Percentiles rank a stretch among this genome's conserved stretches.
These are phyloP conservation scores for Drosophila stalkeri DNA, from an alignment of 2,888 invertebrate genomes.

Conservation along the genomic window DNA sequence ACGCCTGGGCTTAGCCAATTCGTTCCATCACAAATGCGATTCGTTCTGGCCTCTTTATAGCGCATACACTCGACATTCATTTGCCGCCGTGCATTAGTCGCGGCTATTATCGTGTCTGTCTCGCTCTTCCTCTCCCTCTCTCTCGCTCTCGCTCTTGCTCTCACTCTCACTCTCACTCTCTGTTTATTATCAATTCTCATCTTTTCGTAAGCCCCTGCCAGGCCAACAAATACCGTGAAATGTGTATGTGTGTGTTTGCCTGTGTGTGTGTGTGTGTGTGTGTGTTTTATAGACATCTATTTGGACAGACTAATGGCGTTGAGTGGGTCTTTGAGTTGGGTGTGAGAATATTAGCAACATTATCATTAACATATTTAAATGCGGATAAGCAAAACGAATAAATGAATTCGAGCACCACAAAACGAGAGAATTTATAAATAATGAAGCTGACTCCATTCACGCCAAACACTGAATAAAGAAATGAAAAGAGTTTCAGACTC, in stretches of 20 bases:
- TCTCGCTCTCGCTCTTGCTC: background rate
- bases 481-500: constrained; percentile 22
- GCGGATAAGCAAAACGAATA: constrained; percentile 36
- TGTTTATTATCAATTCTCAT: constrained; percentile 60
- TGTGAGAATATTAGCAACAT: constrained; percentile 70
- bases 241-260: constrained; percentile 22
- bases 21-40: constrained; percentile 71
- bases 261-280: constrained; percentile 13
- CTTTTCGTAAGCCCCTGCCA: constrained; percentile 44
- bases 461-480: constrained; percentile 13
- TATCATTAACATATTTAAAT: constrained; percentile 78
- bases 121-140: background rate
- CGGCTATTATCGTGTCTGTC: constrained; percentile 73
- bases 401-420: constrained; percentile 24
- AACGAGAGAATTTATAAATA: constrained; percentile 18
- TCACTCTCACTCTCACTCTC: background rate
- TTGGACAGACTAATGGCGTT: constrained; percentile 62
- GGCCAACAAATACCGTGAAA: constrained; percentile 31
- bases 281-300: constrained; percentile 38
- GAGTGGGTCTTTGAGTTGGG: constrained; percentile 47
- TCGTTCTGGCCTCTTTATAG: constrained; percentile 59
- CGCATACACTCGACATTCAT: constrained; percentile 54
- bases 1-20: constrained; percentile 47
- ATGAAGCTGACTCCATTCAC: background rate
- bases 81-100: constrained; percentile 77